Percentiles rank a stretch among this genome's conserved stretches.
Evolutionary conservation across 92 coral and sea anemone genomes (phyloP).

Genomic region (Siderastrea siderea): DNA sequence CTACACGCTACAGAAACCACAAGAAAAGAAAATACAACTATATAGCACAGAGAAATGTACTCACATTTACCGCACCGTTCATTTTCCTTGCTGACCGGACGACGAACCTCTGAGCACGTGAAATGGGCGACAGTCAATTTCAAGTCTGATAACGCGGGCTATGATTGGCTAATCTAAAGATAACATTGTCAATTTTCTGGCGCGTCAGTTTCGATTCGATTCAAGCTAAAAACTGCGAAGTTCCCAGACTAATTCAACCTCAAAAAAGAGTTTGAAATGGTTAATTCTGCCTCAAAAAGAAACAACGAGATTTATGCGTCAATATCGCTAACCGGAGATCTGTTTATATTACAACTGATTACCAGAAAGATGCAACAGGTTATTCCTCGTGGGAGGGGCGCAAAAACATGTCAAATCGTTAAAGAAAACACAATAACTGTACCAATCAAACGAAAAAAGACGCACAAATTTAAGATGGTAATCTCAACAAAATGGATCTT

Average conservation of each 20-base stretch:
- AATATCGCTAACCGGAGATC: background rate
- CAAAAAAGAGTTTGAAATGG: background rate
- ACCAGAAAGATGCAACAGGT: background rate
- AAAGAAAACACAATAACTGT: background rate
- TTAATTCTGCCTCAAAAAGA: too few species aligned
- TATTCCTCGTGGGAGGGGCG: conserved; percentile 20
- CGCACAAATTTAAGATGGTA: background rate
- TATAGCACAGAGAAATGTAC: background rate
- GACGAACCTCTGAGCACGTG: background rate
- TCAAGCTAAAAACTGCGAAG: background rate
- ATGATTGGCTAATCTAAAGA: conserved; percentile 31
- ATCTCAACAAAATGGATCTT: conserved; percentile 7
- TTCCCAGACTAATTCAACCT: background rate
- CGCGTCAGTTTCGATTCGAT: conserved; percentile 16
- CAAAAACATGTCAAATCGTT: background rate
- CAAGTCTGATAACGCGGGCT: background rate
- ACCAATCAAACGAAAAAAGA: background rate
- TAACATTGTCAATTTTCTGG: conserved; percentile 5
- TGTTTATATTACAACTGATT: background rate
- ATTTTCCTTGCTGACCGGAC: background rate
- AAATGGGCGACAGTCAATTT: background rate
- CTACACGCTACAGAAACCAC: background rate
- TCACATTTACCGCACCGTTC: background rate
- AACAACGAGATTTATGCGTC: too few species aligned
- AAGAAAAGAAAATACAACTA: background rate